Base-by-base conservation (phyloP, 1,140 invertebrate genomes). In the Dinothrombium tinctorium region DNA sequence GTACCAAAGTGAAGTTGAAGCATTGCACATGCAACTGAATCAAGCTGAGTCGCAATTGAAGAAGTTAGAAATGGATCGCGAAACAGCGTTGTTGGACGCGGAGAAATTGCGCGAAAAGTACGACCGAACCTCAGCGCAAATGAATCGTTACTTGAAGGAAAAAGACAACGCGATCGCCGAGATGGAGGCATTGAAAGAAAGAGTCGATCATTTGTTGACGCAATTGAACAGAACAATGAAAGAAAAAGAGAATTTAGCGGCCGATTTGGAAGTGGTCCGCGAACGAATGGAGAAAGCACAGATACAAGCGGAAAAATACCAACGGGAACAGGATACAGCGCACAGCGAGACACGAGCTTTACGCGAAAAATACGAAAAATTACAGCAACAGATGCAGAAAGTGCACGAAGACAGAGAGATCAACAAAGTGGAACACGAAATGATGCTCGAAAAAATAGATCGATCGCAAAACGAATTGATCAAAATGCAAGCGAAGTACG, bases 371-470 rank as follows among this genome's bases (percentile, higher is more conserved):
- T 57, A 82, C 22, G 83, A 87, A 36, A 87, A 87, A 56, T 65
- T 74, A 23, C 69, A 82, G 28, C 72, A 75, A 45, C 66, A 73
- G 19, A 64, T 74, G 37, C 71, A 73, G 52, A 83, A 83, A 59
- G 69, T 74, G 0, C 67, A 79, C 42, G 81, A 89, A 51, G 83
- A 89, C 50, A 76, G 79, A 50, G 83, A 89, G 51, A 72, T 66
- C 37, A 70, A 74, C 26, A 76, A 77, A 60, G 80, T 80, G 59
- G 83, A 90, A 60, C 76, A 82, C 54, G 81, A 89, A 52, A 78
- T 83, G 60, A 71, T 86, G 59, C 60, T 83, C 49, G 83, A 87
- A 60, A 87, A 87, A 66, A 82, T 83, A 56, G 83, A 89, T 60
- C 75, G 80, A 28, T 39, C 74, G 2, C 80, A 89, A 56, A 79